These are phyloP conservation scores for Sebastes nivosus DNA, from an alignment of 2,797 vertebrate species.

Conservation along the genomic window DNA sequence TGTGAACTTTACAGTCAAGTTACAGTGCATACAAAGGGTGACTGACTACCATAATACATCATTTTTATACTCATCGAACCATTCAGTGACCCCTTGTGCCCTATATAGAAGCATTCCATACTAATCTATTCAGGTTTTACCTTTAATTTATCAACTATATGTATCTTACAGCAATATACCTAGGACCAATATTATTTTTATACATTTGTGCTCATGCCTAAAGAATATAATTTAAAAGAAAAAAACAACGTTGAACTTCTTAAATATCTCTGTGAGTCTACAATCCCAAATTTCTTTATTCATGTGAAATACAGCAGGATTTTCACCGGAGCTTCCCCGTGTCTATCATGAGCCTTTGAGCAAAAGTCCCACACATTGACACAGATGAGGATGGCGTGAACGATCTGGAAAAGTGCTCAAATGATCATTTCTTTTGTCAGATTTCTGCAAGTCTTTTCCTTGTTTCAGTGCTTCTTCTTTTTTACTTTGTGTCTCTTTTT, in stretches of 20 bases:
- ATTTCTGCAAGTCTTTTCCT: background rate
- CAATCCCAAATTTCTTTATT: background rate
- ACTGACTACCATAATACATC: background rate
- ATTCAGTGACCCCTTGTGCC: background rate
- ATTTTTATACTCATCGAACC: background rate
- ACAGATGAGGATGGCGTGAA: background rate
- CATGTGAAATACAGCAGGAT: constrained; percentile 22
- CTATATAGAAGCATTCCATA: background rate
- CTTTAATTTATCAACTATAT: background rate
- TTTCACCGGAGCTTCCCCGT: background rate
- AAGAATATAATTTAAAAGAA: background rate
- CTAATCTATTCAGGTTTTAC: background rate
- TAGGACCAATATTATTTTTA: background rate
- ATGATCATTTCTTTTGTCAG: background rate
- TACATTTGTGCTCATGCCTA: background rate
- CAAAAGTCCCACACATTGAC: background rate
- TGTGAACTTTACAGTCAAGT: background rate
- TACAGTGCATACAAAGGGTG: background rate
- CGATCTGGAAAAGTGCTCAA: background rate
- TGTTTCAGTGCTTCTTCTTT: background rate
- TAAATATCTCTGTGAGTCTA: background rate
- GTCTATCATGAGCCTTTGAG: background rate
- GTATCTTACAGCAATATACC: background rate
- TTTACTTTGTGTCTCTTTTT: background rate
- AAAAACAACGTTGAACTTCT: background rate